phyloP scores from a whole-genome alignment of 2,888 invertebrate genomes.

The Trichogramma evanescens region DNA sequence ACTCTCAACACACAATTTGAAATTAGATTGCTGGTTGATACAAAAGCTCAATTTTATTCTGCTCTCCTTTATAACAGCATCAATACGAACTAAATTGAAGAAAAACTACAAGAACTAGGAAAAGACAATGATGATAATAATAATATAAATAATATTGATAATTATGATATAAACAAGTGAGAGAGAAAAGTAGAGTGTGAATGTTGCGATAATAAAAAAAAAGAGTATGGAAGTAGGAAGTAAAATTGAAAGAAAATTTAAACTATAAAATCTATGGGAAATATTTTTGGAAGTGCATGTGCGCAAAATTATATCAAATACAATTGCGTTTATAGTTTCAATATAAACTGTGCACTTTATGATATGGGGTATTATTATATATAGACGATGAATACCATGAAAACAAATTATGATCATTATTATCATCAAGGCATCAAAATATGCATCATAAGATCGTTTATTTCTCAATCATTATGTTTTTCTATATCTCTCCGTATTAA shows the following conservation, averaged over 20 bases:
- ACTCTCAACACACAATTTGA: no score
- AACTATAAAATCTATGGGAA: constrained; percentile 20
- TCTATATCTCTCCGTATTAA: constrained; percentile 47
- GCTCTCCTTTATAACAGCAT: neutral
- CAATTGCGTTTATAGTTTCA: constrained; percentile 38
- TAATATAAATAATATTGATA: neutral
- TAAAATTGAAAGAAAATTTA: constrained; percentile 29
- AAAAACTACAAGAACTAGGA: no score
- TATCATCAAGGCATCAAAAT: constrained; percentile 46
- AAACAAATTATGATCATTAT: constrained; percentile 38
- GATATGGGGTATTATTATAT: constrained; percentile 36
- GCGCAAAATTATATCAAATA: constrained; percentile 33
- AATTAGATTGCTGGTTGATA: no score
- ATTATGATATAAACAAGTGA: constrained; percentile 15
- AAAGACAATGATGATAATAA: neutral
- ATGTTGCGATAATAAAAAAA: neutral
- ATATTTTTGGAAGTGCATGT: constrained; percentile 40
- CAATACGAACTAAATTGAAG: no score
- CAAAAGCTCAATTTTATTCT: no score
- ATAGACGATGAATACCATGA: constrained; percentile 43
- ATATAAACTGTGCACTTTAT: constrained; percentile 30
- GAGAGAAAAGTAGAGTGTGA: neutral
- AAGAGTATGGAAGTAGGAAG: constrained; percentile 7
- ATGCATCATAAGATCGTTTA: constrained; percentile 44
- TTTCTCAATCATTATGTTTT: constrained; percentile 47